phyloP scores from a whole-genome alignment of 2,113 vertebrate genomes.

The Cavia aperea region DNA sequence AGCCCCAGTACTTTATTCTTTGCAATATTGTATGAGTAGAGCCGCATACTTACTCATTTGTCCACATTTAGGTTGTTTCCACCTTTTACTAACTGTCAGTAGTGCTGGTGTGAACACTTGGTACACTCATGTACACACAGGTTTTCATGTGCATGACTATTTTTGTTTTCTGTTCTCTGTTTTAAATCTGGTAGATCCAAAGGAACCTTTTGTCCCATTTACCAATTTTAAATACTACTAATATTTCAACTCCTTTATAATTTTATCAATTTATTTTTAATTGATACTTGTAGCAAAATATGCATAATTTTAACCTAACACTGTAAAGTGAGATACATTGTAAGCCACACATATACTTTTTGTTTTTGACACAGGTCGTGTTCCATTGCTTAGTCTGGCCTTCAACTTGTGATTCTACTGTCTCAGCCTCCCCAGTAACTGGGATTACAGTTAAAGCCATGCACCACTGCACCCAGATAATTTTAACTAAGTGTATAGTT shows the following conservation, averaged over 20 bases:
- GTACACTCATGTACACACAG: fast-evolving
- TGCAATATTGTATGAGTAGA: not conserved
- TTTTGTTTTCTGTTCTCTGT: not conserved
- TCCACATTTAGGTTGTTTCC: not conserved
- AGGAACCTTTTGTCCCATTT: not conserved
- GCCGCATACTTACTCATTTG: too few relatives aligned
- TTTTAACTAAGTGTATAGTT: not conserved
- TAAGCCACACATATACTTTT: not conserved
- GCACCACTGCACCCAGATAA: not conserved
- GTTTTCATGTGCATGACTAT: not conserved
- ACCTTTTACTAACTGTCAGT: too few relatives aligned
- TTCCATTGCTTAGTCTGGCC: not conserved
- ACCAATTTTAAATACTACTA: not conserved
- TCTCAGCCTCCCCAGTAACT: not conserved
- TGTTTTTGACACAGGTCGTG: not conserved
- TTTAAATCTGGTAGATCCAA: not conserved
- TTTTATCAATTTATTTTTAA: not conserved
- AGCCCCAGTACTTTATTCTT: not conserved
- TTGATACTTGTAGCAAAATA: not conserved
- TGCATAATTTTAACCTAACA: not conserved
- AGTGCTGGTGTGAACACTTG: not conserved
- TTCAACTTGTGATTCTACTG: not conserved
- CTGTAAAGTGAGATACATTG: not conserved
- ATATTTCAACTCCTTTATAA: not conserved
- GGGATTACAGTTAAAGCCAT: not conserved